These are phyloP conservation scores for Phyllotreta striolata DNA, from an alignment of 2,888 invertebrate species.

Conservation along the genomic window DNA sequence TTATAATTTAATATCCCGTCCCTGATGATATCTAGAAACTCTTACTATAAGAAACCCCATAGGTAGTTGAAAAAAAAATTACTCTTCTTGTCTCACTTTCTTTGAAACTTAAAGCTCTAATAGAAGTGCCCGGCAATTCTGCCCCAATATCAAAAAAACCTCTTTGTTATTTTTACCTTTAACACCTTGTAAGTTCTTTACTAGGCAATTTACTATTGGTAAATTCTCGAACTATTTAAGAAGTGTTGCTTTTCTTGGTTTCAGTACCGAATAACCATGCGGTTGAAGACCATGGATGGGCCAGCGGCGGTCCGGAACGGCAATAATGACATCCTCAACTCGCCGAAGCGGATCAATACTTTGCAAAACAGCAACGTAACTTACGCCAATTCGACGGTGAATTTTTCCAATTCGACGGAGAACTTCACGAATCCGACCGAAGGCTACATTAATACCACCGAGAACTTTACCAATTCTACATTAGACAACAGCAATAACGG, in stretches of 20 bases:
- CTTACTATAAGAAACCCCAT: no score
- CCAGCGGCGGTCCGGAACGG: slow-evolving; percentile 59
- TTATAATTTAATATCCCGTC: no score
- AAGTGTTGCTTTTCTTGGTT: slow-evolving; percentile 44
- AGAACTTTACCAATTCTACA: slow-evolving; percentile 15
- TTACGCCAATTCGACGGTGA: slow-evolving; percentile 23
- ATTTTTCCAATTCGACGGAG: slow-evolving; percentile 2
- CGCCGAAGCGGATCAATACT: slow-evolving; percentile 60
- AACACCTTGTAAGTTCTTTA: no score
- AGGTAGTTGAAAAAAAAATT: no score
- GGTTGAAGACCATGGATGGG: slow-evolving; percentile 60
- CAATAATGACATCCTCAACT: slow-evolving; percentile 56
- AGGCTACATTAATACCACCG: slow-evolving; percentile 5
- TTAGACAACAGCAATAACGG: slow-evolving; percentile 21
- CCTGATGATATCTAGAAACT: no score
- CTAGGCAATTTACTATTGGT: no score
- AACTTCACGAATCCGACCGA: slow-evolving; percentile 16
- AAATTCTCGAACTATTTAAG: no score
- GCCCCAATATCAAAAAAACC: no score
- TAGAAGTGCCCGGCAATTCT: no score
- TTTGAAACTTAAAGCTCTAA: no score
- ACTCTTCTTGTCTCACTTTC: no score
- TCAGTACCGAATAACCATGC: slow-evolving; percentile 57
- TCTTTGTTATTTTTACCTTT: no score
- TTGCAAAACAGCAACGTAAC: slow-evolving; percentile 58